Conservation (phyloP, 2,888 invertebrate species). For the Muschampia staudingeri region DNA sequence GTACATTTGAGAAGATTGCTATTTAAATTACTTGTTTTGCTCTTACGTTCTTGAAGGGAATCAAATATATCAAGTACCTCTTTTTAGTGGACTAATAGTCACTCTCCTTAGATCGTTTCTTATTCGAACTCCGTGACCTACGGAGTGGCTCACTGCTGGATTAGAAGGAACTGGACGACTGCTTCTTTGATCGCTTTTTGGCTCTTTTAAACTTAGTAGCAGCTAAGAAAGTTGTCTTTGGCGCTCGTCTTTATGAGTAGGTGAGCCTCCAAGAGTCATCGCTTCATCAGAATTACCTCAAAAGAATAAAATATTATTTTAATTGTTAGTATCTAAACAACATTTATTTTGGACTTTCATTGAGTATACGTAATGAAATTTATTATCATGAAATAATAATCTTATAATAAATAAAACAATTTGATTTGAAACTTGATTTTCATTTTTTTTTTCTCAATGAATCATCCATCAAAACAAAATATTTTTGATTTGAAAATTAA, state of each 20-base stretch:
- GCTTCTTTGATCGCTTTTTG: neutral
- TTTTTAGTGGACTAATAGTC: neutral
- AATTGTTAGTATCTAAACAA: too few species aligned
- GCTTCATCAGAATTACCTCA: constrained; percentile 3
- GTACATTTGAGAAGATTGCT: neutral
- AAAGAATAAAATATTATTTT: neutral
- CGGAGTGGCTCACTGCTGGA: neutral
- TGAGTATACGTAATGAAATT: too few species aligned
- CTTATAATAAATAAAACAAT: too few species aligned
- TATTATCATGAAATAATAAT: too few species aligned
- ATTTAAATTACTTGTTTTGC: constrained; percentile 3
- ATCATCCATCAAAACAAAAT: too few species aligned
- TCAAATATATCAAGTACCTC: constrained; percentile 8
- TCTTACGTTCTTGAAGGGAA: neutral
- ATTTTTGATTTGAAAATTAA: too few species aligned
- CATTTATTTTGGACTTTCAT: too few species aligned
- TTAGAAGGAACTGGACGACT: neutral
- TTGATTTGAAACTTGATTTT: too few species aligned
- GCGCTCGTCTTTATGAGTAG: neutral
- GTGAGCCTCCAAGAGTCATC: neutral
- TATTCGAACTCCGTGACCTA: constrained; percentile 2
- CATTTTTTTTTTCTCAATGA: too few species aligned
- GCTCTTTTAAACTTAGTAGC: neutral
- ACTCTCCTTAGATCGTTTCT: neutral
- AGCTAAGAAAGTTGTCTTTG: neutral